Evolutionary conservation across 2,888 invertebrate genomes (phyloP), one percentile per base, ranked within the genome.

Genomic region (Lydus trimaculatus): DNA sequence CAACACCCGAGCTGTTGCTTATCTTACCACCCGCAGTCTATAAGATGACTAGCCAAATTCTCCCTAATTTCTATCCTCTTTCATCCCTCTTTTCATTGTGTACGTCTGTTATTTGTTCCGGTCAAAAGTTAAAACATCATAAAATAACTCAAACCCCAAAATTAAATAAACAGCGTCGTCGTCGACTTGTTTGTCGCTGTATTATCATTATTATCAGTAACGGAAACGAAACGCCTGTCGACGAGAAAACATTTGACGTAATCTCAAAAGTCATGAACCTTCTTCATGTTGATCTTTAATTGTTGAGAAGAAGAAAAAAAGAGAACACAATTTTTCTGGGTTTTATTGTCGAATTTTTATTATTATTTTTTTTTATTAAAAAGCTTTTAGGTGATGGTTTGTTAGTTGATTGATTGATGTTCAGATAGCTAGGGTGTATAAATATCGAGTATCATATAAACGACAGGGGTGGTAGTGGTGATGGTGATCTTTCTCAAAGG

Each of bases 11-110:
- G 68, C 76, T 74, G 76, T 75, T 78, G 78, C 78, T 80, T 80
- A 80, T 80, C 79, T 76, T 77, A 78, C 80, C 80, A 79, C 80
- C 80, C 80, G 78, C 78, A 74, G 79, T 70, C 75, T 67, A 71
- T 73, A 73, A 74, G 75, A 76, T 79, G 78, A 78, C 76, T 78
- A 70, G 74, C 73, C 72, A 69, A 75, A 75, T 76, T 76, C 65
- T 68, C 70, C 73, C 70, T 69, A 48, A 48, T 48, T 48, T 48
- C 48, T 48, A 20, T 48, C 48, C 23, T 20, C 11, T 43, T 48
- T 11, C 20, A 64, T 61, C 65, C 64, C 33, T 20, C 28, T 5
- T 48, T 23, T 65, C 43, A 25, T 76, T 78, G 73, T 76, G 75
- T 15, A 7, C 63, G 69, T 68, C 61, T 65, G 61, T 66, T 72